Evolutionary conservation across 2,888 invertebrate genomes (phyloP), one percentile per base, ranked within the genome.

Genomic region (Cryptops parisi): DNA sequence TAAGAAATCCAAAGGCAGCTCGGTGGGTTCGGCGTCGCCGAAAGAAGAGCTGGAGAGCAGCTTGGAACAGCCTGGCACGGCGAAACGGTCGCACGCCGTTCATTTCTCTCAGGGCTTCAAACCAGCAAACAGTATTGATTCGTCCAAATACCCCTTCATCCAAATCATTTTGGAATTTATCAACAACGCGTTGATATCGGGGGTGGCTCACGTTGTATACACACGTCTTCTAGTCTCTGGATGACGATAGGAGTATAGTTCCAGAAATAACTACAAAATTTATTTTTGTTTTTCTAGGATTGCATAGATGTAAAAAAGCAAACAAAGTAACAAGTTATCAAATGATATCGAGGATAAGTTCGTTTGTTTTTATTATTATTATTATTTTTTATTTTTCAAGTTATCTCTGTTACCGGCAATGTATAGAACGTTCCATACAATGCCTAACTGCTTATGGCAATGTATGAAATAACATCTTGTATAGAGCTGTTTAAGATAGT

Each of bases 131-230:
- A 15, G 6, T 33, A 15, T 33, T 9, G 55, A 55, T 41, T 15
- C 41, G 2, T 9, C 52, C 21, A 55, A 54, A 21, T 41, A 53
- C 33, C 40, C 55, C 2, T 49, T 55, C 38, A 47, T 54, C 1
- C 55, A 53, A 46, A 22, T 55, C 19, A 54, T 54, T 39, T 25
- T 55, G 12, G 55, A 55, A 22, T 53, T 55, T 40, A 19, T 53
- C n/a, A 55, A 55, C 39, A 55, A 50, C 38, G 55, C 55, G 9
- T 33, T 55, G 26, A 46, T 55, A 15, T 55, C 55, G 5, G 55
- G 55, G 2, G 48, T 55, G 2, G 55, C 53, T 21, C 55, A 55
- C 19, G 55, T 55, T 2, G 53, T 55, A 5, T 54, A 54, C 33
- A 49, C 53, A 23, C 56, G 53, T 12, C 24, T 55, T 17, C 6